Evolutionary conservation across 2,888 invertebrate species (phyloP).

Genomic region (Eucriotettix oculatus): DNA sequence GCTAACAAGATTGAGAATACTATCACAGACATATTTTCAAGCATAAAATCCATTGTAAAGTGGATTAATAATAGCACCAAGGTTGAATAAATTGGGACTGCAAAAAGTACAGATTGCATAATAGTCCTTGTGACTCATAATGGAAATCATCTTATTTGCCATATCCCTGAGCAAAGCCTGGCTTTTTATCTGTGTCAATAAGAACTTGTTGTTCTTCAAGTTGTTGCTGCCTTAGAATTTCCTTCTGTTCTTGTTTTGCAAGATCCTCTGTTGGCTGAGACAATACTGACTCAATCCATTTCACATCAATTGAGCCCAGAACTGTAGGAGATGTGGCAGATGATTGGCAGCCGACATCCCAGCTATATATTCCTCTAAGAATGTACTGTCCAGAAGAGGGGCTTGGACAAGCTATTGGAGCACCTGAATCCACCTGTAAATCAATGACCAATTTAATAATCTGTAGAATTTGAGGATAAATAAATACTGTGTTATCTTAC

Average conservation of each 20-base stretch:
- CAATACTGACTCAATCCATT: slow-evolving; percentile 27
- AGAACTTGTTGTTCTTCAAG: not conserved
- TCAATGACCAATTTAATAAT: not conserved
- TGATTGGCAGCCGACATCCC: slow-evolving; percentile 48
- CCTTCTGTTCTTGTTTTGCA: slow-evolving; percentile 5
- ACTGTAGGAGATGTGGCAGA: slow-evolving; percentile 27
- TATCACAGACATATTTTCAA: too few relatives aligned
- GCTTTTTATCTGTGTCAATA: slow-evolving; percentile 10
- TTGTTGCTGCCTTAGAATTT: slow-evolving; percentile 3
- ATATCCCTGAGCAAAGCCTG: slow-evolving; percentile 12
- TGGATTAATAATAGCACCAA: too few relatives aligned
- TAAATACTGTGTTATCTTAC: too few relatives aligned
- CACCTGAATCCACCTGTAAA: slow-evolving; percentile 45
- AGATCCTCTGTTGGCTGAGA: slow-evolving; percentile 24
- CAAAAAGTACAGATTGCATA: too few relatives aligned
- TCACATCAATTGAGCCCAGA: slow-evolving; percentile 26
- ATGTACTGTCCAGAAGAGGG: slow-evolving; percentile 48
- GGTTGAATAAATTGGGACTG: too few relatives aligned
- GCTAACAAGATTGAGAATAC: too few relatives aligned
- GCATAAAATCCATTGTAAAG: too few relatives aligned
- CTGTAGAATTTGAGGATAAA: too few relatives aligned
- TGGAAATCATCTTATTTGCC: not conserved
- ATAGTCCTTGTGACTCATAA: too few relatives aligned
- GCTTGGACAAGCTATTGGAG: slow-evolving; percentile 59
- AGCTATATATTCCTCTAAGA: slow-evolving; percentile 57